phyloP scores from a whole-genome alignment of 2,797 vertebrate species.

The Alca torda region DNA sequence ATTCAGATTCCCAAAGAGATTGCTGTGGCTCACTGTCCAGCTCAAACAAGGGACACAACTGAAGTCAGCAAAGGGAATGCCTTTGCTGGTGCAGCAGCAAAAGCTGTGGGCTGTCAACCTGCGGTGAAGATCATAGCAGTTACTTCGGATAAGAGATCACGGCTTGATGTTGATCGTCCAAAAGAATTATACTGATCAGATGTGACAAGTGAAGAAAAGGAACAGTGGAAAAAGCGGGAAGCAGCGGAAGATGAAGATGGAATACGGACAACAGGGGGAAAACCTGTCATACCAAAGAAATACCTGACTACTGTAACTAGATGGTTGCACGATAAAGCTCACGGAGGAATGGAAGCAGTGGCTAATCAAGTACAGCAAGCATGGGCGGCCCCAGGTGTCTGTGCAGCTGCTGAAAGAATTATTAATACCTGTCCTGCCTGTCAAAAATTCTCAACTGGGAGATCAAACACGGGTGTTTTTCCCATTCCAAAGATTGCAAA shows the following conservation, averaged over 20 bases:
- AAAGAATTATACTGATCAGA: not conserved
- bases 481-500: not conserved
- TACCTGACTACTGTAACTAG: not conserved
- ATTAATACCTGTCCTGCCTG: not conserved
- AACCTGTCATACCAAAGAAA: not conserved
- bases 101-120: fast-evolving
- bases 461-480: not conserved
- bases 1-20: not conserved
- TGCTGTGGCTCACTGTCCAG: not conserved
- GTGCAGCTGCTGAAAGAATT: not conserved
- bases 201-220: not conserved
- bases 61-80: not conserved
- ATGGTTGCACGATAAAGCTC: not conserved
- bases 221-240: not conserved
- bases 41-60: not conserved
- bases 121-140: too few species aligned
- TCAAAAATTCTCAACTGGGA: not conserved
- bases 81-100: not conserved
- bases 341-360: not conserved
- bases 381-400: not conserved
- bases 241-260: not conserved
- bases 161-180: not conserved
- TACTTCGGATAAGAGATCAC: not conserved
- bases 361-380: not conserved
- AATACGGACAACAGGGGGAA: not conserved